Conservation (phyloP, 2,797 vertebrate species). For the Hypotaenidia philippensis region DNA sequence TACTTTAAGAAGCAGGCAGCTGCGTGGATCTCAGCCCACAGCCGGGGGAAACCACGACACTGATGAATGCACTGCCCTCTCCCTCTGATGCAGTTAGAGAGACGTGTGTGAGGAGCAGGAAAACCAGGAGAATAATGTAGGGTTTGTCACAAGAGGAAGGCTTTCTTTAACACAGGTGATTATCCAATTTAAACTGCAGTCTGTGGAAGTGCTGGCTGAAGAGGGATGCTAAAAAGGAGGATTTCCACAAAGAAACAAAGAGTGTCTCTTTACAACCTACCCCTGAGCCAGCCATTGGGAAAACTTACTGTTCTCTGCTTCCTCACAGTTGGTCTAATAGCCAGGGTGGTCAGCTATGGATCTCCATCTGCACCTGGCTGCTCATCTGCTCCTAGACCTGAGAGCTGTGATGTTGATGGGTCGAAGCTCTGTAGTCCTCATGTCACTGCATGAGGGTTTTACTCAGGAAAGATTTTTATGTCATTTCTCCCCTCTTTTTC, state of each 20-base stretch:
- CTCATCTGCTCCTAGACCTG: neutral
- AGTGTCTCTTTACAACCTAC: neutral
- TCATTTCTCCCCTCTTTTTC: neutral
- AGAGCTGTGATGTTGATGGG: rapidly evolving
- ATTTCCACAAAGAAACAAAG: neutral
- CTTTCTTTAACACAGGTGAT: neutral
- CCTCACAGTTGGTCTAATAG: neutral
- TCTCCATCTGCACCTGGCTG: neutral
- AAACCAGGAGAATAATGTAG: neutral
- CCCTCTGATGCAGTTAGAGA: neutral
- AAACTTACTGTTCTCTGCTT: neutral
- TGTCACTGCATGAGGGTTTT: neutral
- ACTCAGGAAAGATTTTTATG: neutral
- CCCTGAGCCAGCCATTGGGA: neutral
- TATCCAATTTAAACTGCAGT: neutral
- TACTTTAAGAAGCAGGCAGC: too few species aligned
- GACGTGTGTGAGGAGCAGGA: neutral
- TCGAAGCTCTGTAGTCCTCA: neutral
- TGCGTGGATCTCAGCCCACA: too few species aligned
- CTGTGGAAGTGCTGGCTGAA: neutral
- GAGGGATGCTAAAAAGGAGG: neutral
- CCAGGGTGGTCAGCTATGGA: rapidly evolving
- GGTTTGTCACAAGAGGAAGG: neutral
- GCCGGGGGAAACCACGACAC: too few species aligned
- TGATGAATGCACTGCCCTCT: neutral